Base-by-base conservation (phyloP, 2,113 vertebrate genomes). In the Aix galericulata region DNA sequence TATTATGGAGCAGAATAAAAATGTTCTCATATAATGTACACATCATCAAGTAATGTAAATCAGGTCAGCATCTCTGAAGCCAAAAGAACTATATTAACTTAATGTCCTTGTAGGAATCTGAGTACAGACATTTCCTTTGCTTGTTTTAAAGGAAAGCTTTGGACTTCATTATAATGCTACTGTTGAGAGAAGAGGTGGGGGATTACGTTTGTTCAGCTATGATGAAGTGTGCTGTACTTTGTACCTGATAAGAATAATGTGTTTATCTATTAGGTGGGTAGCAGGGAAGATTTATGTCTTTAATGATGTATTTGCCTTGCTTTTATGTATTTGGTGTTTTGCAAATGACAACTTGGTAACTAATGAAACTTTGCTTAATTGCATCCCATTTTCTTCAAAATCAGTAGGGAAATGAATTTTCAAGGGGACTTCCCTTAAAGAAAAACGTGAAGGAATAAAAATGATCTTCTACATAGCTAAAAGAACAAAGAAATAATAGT, bases 231-330 rank as follows among this genome's bases (percentile, higher is more conserved):
- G 82, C 46, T 94, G 55, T 91, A 86, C 64, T 92, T 95, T 38
- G 36, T 82, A 96, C 72, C 79, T 91, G 85, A 84, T 97, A 94
- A 95, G 95, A 96, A 96, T 77, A 96, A 95, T 74, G 75, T 76
- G 48, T 89, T 95, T 95, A 85, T 96, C 94, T 95, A 94, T 96
- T 94, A 94, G 78, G 68, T 91, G 46, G 26, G 32, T 82, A 91
- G 82, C 72, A 87, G 64, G 79, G 69, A 96, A 91, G 82, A 86
- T 95, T 91, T 95, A 96, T 96, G 64, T 92, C 73, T 73, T 92
- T 95, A 93, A 87, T 78, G 88, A 95, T 90, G 73, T 79, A 91
- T 95, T 96, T 96, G 56, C 66, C 50, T 63, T 93, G 60, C 78
- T 93, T 95, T 92, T 91, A 92, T 93, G 78, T 76, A 88, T 89